These are phyloP conservation scores for Enteromius afrohamiltoni DNA, from an alignment of 2,797 vertebrate genomes.

Conservation along the genomic window DNA sequence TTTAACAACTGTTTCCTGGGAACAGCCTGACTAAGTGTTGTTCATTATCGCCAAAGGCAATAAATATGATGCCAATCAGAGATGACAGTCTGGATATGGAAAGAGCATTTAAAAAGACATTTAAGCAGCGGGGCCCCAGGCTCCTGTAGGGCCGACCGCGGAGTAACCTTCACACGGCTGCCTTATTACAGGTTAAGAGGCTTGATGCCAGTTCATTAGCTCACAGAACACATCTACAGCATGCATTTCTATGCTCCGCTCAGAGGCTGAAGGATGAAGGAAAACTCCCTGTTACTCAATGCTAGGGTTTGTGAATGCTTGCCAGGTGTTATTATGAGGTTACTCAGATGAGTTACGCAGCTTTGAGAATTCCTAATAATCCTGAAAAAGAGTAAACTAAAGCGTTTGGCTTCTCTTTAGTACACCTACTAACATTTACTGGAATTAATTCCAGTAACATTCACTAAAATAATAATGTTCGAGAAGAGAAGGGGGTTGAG, in stretches of 20 bases:
- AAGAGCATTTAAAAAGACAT: constrained; percentile 43
- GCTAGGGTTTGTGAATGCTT: not conserved
- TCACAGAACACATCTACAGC: not conserved
- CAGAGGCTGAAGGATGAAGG: not conserved
- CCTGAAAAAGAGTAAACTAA: not conserved
- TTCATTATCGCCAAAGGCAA: not conserved
- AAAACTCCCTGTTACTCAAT: not conserved
- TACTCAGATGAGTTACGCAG: too few relatives aligned
- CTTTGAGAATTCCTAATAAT: not conserved
- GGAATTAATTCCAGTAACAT: too few relatives aligned
- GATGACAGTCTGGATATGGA: not conserved
- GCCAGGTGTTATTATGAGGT: not conserved
- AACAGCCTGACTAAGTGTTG: not conserved
- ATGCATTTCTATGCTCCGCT: not conserved
- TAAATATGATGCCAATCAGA: constrained; percentile 34
- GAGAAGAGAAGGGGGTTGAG: not conserved
- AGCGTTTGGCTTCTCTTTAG: not conserved
- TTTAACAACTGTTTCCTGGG: constrained; percentile 9
- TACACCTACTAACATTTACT: not conserved
- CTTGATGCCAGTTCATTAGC: not conserved
- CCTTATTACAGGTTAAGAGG: constrained; percentile 9
- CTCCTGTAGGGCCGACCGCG: constrained; percentile 40
- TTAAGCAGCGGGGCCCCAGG: constrained; percentile 46
- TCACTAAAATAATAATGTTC: not conserved
- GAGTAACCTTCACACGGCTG: constrained; percentile 35